Evolutionary conservation across 2,888 invertebrate species (phyloP), one percentile per base, ranked within the genome.

Genomic region (Stenchaetothrips biformis): DNA sequence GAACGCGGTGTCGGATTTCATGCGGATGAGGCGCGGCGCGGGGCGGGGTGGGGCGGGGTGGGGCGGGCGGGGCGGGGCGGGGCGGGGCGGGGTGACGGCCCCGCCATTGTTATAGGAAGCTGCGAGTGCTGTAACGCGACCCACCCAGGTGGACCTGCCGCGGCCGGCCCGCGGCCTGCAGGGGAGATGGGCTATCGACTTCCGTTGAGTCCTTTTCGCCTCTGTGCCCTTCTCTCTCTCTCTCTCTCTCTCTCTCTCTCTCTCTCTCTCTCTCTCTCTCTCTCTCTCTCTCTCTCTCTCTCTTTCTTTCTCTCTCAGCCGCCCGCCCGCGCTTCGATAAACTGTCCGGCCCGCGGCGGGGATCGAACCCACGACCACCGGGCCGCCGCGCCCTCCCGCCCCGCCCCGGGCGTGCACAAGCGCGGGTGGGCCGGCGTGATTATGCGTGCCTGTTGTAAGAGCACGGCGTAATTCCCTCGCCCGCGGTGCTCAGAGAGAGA

Each of bases 101-200:
- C 21, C n/a, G 9, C 67, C 67, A 25, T 25, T 25, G 67, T 25
- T 25, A 74, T 74, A 25, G 59, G 59, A 59, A 59, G 59, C 59
- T 59, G 59, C 59, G 59, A 59, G 67, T 74, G 67, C 7, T 74
- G 67, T 74, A 74, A 74, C 67, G 25, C 25, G 67, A 74, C 67
- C 67, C 59, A 59, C 59, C 59, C 59, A 59, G 67, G 25, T 25
- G 21, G 21, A 74, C 67, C 67, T 74, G 67, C 37, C 37, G 37
- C 53, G 16, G 53, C 53, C 53, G 53, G 16, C 53, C 67, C 21
- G 21, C 67, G 67, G 25, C 25, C 67, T 25, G 67, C 59, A 25
- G 67, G 67, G 67, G 21, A 74, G 67, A 74, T 74, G 67, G 67
- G 25, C 67, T 74, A 74, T 74, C 67, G 67, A 74, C 67, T 74